Conservation (phyloP, 2,113 vertebrate genomes). For the Erythrocercus mccallii region DNA sequence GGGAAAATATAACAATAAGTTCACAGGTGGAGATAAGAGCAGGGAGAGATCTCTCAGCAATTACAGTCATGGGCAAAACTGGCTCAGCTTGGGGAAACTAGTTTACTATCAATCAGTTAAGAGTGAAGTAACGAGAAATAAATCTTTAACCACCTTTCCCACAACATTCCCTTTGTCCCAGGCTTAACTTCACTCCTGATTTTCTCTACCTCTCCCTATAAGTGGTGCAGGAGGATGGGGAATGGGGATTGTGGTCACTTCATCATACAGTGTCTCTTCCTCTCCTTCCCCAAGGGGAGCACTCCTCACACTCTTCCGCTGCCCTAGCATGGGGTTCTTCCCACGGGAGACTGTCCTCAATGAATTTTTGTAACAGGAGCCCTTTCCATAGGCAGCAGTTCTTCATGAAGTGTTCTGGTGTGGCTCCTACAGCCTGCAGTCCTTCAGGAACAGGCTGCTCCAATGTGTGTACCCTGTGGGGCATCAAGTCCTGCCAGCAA, state of each 20-base stretch:
- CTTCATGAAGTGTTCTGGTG: fast-evolving
- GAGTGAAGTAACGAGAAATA: neutral
- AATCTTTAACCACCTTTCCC: neutral
- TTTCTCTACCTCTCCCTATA: fast-evolving
- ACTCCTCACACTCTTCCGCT: neutral
- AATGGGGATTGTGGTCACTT: fast-evolving
- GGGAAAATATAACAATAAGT: fast-evolving
- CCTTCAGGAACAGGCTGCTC: neutral
- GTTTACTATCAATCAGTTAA: neutral
- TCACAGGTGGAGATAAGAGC: neutral
- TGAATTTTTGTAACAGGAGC: fast-evolving
- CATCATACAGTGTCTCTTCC: neutral
- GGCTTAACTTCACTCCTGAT: neutral
- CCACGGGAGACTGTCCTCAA: fast-evolving
- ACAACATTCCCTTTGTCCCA: fast-evolving
- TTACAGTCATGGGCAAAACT: neutral
- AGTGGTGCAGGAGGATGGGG: fast-evolving
- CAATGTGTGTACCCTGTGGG: fast-evolving
- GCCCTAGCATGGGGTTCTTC: fast-evolving
- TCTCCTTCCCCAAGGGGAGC: neutral
- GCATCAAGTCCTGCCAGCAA: neutral
- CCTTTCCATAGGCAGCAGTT: neutral
- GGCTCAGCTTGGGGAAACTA: fast-evolving
- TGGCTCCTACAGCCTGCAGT: neutral
- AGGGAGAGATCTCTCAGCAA: neutral